A percentile compares a stretch with the other conserved stretches of the same genome.
These are phyloP conservation scores for Enteromius radiatus DNA, from an alignment of 2,797 vertebrate species.

Conservation along the genomic window DNA sequence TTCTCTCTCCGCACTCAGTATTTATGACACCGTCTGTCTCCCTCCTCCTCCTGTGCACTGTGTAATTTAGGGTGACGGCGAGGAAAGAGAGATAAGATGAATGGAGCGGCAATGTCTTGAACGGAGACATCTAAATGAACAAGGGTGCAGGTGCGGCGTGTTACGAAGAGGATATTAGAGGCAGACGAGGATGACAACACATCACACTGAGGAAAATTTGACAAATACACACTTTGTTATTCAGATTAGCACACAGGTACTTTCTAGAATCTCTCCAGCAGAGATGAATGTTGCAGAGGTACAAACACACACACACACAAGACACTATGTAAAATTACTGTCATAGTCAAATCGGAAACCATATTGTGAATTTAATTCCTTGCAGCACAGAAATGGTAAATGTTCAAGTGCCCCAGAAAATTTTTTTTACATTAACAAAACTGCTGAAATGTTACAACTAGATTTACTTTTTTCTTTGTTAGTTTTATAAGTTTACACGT, in stretches of 20 bases:
- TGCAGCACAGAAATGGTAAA: neutral
- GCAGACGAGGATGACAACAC: constrained; percentile 40
- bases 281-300: constrained; percentile 14
- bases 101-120: constrained; percentile 59
- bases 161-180: constrained; percentile 50
- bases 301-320: constrained; percentile 31
- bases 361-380: constrained; percentile 11
- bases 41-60: constrained; percentile 59
- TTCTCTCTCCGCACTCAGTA: constrained; percentile 45
- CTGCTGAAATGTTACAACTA: neutral
- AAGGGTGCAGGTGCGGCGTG: constrained; percentile 47
- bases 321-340: constrained; percentile 20
- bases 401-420: neutral
- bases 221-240: constrained; percentile 50
- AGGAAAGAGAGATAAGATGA: constrained; percentile 55
- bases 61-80: constrained; percentile 71
- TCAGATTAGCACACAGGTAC: constrained; percentile 30
- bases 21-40: constrained; percentile 66
- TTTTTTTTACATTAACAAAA: neutral
- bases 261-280: constrained; percentile 30
- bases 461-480: neutral
- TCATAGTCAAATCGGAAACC: constrained; percentile 1
- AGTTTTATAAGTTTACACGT: neutral
- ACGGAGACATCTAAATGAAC: constrained; percentile 50
- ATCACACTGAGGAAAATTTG: constrained; percentile 33